Evolutionary conservation across 2,888 invertebrate genomes (phyloP).

Genomic region (Mantis religiosa): DNA sequence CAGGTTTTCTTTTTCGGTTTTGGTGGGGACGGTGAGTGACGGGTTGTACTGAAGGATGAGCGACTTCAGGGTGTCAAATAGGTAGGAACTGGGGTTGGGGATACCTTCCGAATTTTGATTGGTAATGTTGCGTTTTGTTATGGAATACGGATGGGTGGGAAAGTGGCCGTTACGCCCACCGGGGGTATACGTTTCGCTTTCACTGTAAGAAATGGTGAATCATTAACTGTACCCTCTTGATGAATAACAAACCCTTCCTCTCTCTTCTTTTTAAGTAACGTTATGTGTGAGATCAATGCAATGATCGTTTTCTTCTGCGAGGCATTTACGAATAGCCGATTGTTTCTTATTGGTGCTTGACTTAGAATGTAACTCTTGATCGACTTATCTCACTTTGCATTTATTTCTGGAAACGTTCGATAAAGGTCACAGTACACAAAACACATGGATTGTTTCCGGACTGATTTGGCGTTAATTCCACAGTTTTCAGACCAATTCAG

Average conservation of each 20-base stretch:
- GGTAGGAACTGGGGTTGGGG: neutral
- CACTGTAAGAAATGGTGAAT: neutral
- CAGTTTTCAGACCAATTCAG: neutral
- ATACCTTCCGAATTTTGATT: neutral
- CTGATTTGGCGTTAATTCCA: neutral
- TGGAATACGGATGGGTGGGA: neutral
- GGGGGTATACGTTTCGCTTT: neutral
- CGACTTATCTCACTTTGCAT: neutral
- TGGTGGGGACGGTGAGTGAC: neutral
- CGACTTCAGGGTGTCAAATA: neutral
- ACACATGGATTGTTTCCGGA: neutral
- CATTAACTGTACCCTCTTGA: neutral
- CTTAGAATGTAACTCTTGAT: neutral
- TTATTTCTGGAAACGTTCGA: neutral
- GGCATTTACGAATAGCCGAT: neutral
- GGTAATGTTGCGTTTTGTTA: neutral
- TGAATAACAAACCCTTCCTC: neutral
- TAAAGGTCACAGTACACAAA: neutral
- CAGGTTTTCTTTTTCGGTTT: neutral
- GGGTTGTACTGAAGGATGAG: neutral
- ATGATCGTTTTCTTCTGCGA: conserved; percentile 11
- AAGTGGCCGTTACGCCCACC: neutral
- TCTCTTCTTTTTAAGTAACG: neutral
- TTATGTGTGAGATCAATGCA: neutral
- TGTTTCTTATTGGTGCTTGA: neutral